A percentile compares a stretch with the other conserved stretches of the same genome.
phyloP scores from a whole-genome alignment of 2,113 vertebrate genomes.

The Odontophorus gujanensis region DNA sequence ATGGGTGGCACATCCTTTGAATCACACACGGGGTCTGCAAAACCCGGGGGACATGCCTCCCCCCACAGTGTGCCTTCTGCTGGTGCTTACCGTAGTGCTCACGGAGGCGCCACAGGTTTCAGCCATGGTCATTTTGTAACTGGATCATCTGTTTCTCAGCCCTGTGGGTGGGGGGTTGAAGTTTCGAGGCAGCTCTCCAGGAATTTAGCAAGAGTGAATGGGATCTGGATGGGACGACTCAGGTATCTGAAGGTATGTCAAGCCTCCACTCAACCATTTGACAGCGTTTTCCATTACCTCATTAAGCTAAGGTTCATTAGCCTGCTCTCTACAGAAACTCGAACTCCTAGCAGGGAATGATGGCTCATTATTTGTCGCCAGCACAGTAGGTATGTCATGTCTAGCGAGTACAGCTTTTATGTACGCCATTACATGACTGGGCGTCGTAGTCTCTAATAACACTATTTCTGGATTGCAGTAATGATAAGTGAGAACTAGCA shows the following conservation, averaged over 20 bases:
- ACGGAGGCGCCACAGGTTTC: neutral
- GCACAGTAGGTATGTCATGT: slow-evolving; percentile 64
- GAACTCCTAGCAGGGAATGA: slow-evolving; percentile 18
- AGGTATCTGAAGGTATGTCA: slow-evolving; percentile 55
- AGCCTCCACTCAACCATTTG: slow-evolving; percentile 11
- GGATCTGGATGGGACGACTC: neutral
- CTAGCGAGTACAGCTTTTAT: neutral
- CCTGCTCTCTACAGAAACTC: slow-evolving; percentile 17
- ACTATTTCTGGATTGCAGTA: slow-evolving; percentile 49
- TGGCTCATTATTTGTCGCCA: neutral
- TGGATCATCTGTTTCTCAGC: neutral
- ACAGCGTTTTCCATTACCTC: slow-evolving; percentile 52
- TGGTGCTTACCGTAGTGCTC: fast-evolving
- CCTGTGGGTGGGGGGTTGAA: neutral
- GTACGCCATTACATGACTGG: slow-evolving; percentile 26
- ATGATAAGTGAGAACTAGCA: slow-evolving; percentile 49
- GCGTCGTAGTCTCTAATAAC: neutral
- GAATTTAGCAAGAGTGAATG: neutral
- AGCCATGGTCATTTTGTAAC: neutral
- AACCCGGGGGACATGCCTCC: neutral
- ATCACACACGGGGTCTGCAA: neutral
- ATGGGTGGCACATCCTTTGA: fast-evolving
- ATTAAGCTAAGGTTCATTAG: neutral
- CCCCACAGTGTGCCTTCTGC: fast-evolving
- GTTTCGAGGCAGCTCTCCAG: slow-evolving; percentile 7